Percentiles rank a stretch among this genome's conserved stretches.
Conservation (phyloP, 1,140 invertebrate genomes). For the Drosophila eugracilis region DNA sequence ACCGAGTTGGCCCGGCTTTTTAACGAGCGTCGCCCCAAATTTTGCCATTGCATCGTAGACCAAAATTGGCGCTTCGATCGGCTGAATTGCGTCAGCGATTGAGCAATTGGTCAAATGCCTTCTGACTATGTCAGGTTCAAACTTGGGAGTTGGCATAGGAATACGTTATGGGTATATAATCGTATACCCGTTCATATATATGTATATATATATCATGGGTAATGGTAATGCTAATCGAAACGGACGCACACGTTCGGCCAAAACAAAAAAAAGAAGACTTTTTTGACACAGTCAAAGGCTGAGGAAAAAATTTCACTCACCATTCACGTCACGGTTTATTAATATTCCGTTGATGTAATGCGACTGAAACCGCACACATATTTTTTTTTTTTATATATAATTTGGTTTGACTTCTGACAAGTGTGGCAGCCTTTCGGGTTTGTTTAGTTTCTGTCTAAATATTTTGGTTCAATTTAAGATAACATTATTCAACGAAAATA, state of each 20-base stretch:
- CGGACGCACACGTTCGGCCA: slow-evolving; percentile 53
- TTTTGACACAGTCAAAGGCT: slow-evolving; percentile 25
- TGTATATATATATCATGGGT: no score
- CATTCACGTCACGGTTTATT: slow-evolving; percentile 73
- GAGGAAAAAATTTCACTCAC: slow-evolving; percentile 37
- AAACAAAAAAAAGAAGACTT: neutral
- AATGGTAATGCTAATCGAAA: slow-evolving; percentile 31
- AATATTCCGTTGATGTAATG: slow-evolving; percentile 80
- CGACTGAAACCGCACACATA: slow-evolving; percentile 25
- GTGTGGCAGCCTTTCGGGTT: slow-evolving; percentile 20
- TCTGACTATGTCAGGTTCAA: slow-evolving; percentile 79
- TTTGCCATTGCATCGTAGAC: slow-evolving; percentile 63
- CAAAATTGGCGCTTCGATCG: slow-evolving; percentile 68
- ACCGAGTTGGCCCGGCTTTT: slow-evolving; percentile 57
- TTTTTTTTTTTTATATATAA: slow-evolving; percentile 22
- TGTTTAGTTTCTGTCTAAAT: slow-evolving; percentile 30
- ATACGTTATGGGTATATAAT: slow-evolving; percentile 7
- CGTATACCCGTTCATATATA: no score
- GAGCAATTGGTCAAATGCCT: slow-evolving; percentile 72
- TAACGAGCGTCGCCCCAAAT: slow-evolving; percentile 71
- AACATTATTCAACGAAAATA: neutral
- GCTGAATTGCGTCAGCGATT: slow-evolving; percentile 60
- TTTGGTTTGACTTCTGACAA: slow-evolving; percentile 50
- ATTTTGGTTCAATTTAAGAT: slow-evolving; percentile 16
- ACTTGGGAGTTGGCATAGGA: slow-evolving; percentile 33